A percentile compares a stretch with the other conserved stretches of the same genome.
These are phyloP conservation scores for Cephus cinctus DNA, from an alignment of 1,140 invertebrate genomes.

Conservation along the genomic window DNA sequence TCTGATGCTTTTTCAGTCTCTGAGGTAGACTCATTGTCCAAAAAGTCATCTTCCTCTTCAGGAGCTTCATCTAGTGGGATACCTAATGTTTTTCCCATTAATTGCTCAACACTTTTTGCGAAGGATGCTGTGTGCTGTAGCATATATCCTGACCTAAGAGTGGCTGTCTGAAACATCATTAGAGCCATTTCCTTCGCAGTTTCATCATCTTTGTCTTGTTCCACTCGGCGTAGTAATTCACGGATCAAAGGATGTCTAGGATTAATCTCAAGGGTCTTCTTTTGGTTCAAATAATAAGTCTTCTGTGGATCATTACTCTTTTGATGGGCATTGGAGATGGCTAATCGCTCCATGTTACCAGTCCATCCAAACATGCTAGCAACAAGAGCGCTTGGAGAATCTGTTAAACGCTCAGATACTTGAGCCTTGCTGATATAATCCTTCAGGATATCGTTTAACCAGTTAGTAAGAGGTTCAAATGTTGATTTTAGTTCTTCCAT, in stretches of 20 bases:
- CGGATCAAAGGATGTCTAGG: constrained; percentile 94
- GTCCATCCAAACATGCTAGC: constrained; percentile 97
- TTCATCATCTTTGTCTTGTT: constrained; percentile 75
- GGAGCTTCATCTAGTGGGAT: constrained; percentile 73
- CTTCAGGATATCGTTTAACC: constrained; percentile 87
- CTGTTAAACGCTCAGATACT: constrained; percentile 87
- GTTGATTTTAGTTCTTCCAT: constrained; percentile 77
- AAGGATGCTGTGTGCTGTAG: constrained; percentile 84
- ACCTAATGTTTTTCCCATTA: constrained; percentile 82
- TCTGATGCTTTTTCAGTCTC: constrained; percentile 53
- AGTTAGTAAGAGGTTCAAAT: constrained; percentile 90
- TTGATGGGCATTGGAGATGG: constrained; percentile 95
- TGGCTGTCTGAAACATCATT: constrained; percentile 93
- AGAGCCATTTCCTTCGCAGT: constrained; percentile 84
- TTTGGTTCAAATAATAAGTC: constrained; percentile 91
- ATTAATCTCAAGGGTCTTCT: constrained; percentile 98
- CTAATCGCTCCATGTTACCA: constrained; percentile 98
- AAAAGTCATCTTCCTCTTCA: constrained; percentile 57
- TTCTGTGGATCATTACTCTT: constrained; percentile 92
- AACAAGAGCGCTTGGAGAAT: constrained; percentile 95
- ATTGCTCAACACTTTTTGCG: constrained; percentile 82
- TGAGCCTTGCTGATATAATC: constrained; percentile 81
- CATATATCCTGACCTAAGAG: constrained; percentile 87
- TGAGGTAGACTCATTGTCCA: constrained; percentile 28
- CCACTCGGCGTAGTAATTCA: constrained; percentile 83